phyloP scores from a whole-genome alignment of 2,113 vertebrate species.

The Sarotherodon lohbergeri region DNA sequence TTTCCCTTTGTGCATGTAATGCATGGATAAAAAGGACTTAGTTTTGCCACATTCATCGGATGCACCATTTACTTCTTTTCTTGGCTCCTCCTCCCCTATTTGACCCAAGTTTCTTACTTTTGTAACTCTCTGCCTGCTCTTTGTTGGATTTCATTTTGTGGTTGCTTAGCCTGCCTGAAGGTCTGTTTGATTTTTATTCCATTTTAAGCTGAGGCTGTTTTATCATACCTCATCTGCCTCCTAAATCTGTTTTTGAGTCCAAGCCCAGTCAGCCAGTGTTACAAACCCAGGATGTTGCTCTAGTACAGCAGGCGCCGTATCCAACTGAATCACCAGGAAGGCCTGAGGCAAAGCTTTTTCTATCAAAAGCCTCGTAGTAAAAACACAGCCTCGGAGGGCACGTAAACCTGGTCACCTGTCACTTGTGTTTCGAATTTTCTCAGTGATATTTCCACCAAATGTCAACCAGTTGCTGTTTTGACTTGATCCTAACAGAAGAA shows the following conservation, averaged over 20 bases:
- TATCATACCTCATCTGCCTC: neutral
- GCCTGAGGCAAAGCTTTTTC: neutral
- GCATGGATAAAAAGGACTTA: neutral
- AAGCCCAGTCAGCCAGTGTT: neutral
- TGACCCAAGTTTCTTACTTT: neutral
- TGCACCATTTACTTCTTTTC: neutral
- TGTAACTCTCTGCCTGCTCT: neutral
- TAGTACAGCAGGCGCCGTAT: neutral
- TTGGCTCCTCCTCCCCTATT: neutral
- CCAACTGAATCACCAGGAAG: neutral
- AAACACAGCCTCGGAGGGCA: neutral
- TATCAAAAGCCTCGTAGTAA: neutral
- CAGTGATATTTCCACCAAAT: constrained; percentile 10
- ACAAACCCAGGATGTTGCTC: neutral
- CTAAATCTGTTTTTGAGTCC: neutral
- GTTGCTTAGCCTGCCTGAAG: neutral
- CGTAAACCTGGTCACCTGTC: neutral
- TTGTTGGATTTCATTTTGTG: neutral
- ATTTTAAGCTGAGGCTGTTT: neutral
- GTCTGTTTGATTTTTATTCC: neutral
- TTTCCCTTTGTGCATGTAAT: neutral
- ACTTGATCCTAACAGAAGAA: neutral
- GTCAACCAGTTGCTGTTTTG: neutral
- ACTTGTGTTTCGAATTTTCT: neutral
- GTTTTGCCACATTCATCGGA: neutral